Evolutionary conservation across 2,113 vertebrate species (phyloP), one percentile per base, ranked within the genome.

Genomic region (Entelurus aequoreus): DNA sequence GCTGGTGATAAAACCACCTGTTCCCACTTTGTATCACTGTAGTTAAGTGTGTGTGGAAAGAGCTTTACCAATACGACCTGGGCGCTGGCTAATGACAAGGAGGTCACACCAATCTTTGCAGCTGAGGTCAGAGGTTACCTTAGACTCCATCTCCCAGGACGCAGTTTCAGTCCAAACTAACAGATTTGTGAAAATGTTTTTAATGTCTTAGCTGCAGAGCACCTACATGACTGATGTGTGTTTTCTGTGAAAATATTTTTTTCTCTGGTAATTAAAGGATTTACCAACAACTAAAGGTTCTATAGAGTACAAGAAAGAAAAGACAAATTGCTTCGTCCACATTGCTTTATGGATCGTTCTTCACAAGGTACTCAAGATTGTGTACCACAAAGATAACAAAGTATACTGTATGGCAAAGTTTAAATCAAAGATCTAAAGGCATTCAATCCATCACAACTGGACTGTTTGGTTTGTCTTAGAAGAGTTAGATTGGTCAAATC

Each of bases 1-100:
- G 78, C 48, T 62, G 63, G 76, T 51, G 55, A 72, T 62, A 46
- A 68, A 67, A 80, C 81, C 86, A 86, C 84, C 86, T 88, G 86
- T 87, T 80, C 62, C 28, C 36, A 66, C 70, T 86, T 83, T 83
- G 57, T 56, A 56, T n/a, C 37, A 16, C 37, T 6, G 9, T 16
- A 15, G 36, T 48, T 16, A 3, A 46, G 52, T 40, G 44, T 53
- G 51, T 53, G 51, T 53, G 51, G 60, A 68, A 16, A 1, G 56
- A 74, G 80, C 69, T 35, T 80, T 78, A 46, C 65, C 56, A 13
- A 56, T 63, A 47, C 62, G 76, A 62, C 66, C 76, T 48, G 64
- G 40, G 58, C 65, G 65, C 52, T 61, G 64, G 64, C 66, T 76
- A 70, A 82, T 80, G 72, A 60, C 61, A 8, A 62, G 28, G 47